Percentiles rank a stretch among this genome's conserved stretches.
phyloP scores from a whole-genome alignment of 2,888 invertebrate genomes.

The Cheiracanthium punctorium region DNA sequence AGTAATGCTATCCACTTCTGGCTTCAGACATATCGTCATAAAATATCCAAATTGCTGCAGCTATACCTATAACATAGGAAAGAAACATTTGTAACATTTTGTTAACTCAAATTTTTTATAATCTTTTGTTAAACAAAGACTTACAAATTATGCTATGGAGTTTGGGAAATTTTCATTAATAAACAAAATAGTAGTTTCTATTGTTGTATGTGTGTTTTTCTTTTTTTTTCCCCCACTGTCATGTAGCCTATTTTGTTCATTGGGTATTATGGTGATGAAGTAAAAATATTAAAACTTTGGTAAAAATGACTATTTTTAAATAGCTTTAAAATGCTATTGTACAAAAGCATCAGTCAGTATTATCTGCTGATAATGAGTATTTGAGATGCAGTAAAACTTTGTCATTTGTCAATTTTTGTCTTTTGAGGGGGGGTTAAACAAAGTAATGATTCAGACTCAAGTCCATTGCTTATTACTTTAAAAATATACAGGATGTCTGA shows the following conservation, averaged over 20 bases:
- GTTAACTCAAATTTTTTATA: slow-evolving; percentile 70
- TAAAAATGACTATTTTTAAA: background rate
- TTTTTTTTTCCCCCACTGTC: too few relatives aligned
- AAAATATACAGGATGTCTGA: too few relatives aligned
- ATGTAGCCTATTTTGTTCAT: too few relatives aligned
- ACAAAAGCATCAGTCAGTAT: background rate
- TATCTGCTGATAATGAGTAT: background rate
- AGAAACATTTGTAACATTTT: slow-evolving; percentile 62
- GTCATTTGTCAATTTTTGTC: background rate
- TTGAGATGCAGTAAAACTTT: background rate
- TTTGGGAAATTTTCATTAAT: slow-evolving; percentile 71
- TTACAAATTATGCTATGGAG: slow-evolving; percentile 70
- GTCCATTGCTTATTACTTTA: too few relatives aligned
- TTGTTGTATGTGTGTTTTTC: slow-evolving; percentile 42
- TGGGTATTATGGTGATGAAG: background rate
- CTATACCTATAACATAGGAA: slow-evolving; percentile 59
- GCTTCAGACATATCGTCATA: slow-evolving; percentile 69
- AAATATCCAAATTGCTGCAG: slow-evolving; percentile 68
- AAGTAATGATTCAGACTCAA: too few relatives aligned
- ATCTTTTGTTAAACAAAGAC: slow-evolving; percentile 70
- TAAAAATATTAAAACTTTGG: background rate
- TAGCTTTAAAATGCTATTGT: background rate
- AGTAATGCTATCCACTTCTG: slow-evolving; percentile 60
- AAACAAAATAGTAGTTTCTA: slow-evolving; percentile 70
- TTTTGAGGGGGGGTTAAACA: too few relatives aligned